These are phyloP conservation scores for Seriola dumerili DNA, from an alignment of 2,113 vertebrate species.

Conservation along the genomic window DNA sequence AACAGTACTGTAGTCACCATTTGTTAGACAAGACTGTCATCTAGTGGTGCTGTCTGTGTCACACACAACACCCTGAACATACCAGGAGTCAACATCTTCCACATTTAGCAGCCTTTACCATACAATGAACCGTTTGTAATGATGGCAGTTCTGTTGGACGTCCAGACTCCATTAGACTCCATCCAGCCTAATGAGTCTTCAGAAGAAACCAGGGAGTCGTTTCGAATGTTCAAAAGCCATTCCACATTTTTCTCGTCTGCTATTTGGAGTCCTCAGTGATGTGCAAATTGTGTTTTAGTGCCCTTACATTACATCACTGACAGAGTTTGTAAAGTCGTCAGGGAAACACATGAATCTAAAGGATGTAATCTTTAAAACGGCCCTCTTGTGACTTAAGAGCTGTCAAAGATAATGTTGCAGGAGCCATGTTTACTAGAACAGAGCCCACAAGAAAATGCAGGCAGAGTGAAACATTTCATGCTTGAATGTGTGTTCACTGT, in stretches of 20 bases:
- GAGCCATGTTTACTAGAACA: not conserved
- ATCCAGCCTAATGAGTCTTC: not conserved
- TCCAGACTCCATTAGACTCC: too few relatives aligned
- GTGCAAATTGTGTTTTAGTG: not conserved
- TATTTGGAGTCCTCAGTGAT: not conserved
- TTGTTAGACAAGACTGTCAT: conserved; percentile 66
- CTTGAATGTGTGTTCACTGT: too few relatives aligned
- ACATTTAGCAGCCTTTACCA: not conserved
- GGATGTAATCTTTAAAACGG: not conserved
- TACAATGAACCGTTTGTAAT: not conserved
- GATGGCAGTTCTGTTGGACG: not conserved
- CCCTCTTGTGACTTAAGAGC: not conserved
- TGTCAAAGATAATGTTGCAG: not conserved
- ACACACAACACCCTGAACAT: conserved; percentile 5
- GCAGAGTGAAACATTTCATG: too few relatives aligned
- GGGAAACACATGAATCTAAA: not conserved
- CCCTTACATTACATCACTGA: too few relatives aligned
- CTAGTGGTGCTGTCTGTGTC: conserved; percentile 61
- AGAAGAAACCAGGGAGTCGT: not conserved
- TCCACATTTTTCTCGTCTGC: too few relatives aligned
- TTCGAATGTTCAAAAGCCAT: too few relatives aligned
- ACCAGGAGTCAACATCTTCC: not conserved
- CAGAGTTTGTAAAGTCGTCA: too few relatives aligned
- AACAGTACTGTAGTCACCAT: not conserved
- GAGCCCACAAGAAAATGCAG: not conserved